Conservation (phyloP, 2,797 vertebrate genomes). For the Takifugu rubripes region DNA sequence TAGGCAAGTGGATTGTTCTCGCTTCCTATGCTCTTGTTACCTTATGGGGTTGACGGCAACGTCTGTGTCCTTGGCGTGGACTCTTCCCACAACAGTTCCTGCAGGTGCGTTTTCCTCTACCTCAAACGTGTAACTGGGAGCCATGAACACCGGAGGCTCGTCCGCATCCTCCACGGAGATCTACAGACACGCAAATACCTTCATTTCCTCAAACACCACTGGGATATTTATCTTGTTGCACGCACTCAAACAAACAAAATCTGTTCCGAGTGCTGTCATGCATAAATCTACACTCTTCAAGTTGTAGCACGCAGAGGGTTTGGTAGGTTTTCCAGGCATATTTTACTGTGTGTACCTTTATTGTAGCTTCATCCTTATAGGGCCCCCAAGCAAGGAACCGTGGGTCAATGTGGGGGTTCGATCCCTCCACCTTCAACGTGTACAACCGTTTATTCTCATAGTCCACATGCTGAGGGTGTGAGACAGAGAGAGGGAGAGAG, state of each 20-base stretch:
- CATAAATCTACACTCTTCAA: background rate
- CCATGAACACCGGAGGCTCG: conserved; percentile 89
- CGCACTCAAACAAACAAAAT: background rate
- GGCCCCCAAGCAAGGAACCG: conserved; percentile 91
- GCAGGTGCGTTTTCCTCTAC: conserved; percentile 90
- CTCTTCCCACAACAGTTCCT: conserved; percentile 87
- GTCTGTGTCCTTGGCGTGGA: conserved; percentile 94
- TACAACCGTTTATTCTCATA: conserved; percentile 92
- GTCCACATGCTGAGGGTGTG: conserved; percentile 82
- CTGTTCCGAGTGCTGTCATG: background rate
- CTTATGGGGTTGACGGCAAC: conserved; percentile 90
- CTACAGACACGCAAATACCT: conserved; percentile 26
- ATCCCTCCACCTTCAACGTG: conserved; percentile 91
- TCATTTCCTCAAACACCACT: background rate
- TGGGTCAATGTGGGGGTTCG: conserved; percentile 86
- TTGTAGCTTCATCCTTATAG: conserved; percentile 92
- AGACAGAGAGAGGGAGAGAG: conserved; percentile 52
- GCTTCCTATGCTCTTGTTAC: conserved; percentile 59
- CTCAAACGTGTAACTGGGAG: conserved; percentile 86
- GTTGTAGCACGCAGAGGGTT: background rate
- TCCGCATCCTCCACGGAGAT: conserved; percentile 89
- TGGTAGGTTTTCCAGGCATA: background rate
- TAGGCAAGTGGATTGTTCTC: too few relatives aligned
- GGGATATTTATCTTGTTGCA: background rate
- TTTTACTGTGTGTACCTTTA: conserved; percentile 79